Percentiles rank a stretch among this genome's conserved stretches.
Evolutionary conservation across 1,140 invertebrate species (phyloP).

Genomic region (Drosophila mayri): DNA sequence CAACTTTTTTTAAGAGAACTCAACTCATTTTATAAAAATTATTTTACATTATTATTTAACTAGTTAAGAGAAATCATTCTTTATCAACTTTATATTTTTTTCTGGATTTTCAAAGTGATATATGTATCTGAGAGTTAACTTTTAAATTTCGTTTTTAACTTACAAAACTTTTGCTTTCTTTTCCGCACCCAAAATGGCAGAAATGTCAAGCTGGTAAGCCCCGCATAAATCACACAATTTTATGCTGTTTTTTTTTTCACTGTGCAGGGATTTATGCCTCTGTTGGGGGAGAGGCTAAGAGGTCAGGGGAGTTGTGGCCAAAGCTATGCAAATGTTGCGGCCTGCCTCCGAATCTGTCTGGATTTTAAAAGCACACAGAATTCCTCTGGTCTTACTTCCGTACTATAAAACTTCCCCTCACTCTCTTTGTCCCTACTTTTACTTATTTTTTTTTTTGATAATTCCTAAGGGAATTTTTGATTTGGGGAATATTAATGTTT

Average conservation of each 20-base stretch:
- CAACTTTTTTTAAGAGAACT: too few relatives aligned
- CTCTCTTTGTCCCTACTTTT: not conserved
- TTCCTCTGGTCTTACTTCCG: constrained; percentile 1
- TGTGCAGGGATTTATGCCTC: constrained; percentile 13
- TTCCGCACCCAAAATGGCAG: not conserved
- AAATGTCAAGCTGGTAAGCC: constrained; percentile 7
- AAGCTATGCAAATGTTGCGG: constrained; percentile 59
- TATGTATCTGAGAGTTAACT: not conserved
- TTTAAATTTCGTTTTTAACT: not conserved
- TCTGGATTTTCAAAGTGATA: not conserved
- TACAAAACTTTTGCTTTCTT: not conserved
- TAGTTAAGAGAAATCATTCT: not conserved
- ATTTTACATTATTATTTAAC: not conserved
- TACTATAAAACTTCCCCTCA: constrained; percentile 7
- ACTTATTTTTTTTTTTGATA: constrained; percentile 8
- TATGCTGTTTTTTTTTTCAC: constrained; percentile 6
- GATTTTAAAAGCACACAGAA: constrained; percentile 32
- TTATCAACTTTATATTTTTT: not conserved
- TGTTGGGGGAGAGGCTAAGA: not conserved
- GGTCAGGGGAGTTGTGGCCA: constrained; percentile 31
- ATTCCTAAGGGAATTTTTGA: constrained; percentile 52
- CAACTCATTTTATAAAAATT: too few relatives aligned
- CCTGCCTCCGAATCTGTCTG: constrained; percentile 36
- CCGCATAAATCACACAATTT: constrained; percentile 4
- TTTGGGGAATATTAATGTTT: constrained; percentile 36